phyloP scores from a whole-genome alignment of 92 coral and sea anemone species.

The Isaurus tuberculatus region DNA sequence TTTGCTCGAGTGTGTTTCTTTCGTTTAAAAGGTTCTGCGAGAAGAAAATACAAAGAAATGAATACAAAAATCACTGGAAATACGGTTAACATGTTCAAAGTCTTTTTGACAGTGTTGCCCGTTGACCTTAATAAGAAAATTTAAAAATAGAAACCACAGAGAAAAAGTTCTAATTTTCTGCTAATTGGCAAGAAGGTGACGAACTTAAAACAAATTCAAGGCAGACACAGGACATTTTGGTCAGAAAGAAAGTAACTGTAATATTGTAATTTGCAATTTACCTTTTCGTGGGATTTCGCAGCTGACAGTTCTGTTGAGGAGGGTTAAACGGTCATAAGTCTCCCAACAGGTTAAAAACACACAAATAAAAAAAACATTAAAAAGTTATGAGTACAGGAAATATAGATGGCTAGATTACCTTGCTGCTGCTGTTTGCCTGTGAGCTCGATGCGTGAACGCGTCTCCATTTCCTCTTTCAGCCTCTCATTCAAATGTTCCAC shows the following conservation, averaged over 20 bases:
- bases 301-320: slow-evolving; percentile 71
- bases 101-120: too few species aligned
- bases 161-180: neutral
- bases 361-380: neutral
- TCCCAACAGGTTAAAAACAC: neutral
- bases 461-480: slow-evolving; percentile 89
- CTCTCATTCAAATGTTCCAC: slow-evolving; percentile 82
- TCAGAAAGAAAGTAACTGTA: neutral
- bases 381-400: neutral
- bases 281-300: slow-evolving; percentile 91
- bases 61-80: neutral
- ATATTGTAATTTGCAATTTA: neutral
- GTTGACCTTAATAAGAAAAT: neutral
- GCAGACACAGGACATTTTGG: neutral
- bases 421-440: slow-evolving; percentile 87
- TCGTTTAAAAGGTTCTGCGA: slow-evolving; percentile 78
- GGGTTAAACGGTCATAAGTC: slow-evolving; percentile 16
- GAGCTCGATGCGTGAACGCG: slow-evolving; percentile 81
- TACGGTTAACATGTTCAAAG: too few species aligned
- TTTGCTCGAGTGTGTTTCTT: slow-evolving; percentile 71
- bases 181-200: neutral
- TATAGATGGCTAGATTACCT: slow-evolving; percentile 59
- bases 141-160: neutral
- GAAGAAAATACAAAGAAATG: neutral
- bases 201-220: neutral